Conservation (phyloP, 92 coral and sea anemone genomes). For the Actinostola sp. region DNA sequence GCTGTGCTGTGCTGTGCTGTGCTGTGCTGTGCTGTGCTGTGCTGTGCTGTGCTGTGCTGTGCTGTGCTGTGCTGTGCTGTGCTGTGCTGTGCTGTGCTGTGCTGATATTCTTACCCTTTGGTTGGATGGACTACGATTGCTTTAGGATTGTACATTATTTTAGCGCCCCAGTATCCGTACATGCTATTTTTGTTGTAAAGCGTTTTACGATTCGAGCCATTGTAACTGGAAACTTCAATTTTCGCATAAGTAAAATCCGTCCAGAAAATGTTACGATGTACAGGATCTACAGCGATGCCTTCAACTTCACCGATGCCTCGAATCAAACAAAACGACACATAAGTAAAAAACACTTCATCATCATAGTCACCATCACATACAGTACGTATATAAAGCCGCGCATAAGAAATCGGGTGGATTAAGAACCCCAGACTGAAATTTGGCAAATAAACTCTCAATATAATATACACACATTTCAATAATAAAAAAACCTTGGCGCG, state of each 20-base stretch:
- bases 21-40: too few relatives aligned
- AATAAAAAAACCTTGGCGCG: too few relatives aligned
- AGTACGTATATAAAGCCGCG: too few relatives aligned
- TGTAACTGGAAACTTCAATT: constrained; percentile 34
- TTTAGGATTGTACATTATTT: constrained; percentile 6
- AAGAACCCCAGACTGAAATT: too few relatives aligned
- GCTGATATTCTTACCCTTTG: constrained; percentile 53
- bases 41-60: too few relatives aligned
- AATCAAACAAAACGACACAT: background rate
- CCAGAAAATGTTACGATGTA: constrained; percentile 29
- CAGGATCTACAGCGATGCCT: constrained; percentile 38
- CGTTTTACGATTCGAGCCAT: constrained; percentile 36
- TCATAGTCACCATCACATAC: too few relatives aligned
- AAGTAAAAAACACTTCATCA: background rate
- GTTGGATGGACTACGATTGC: constrained; percentile 65
- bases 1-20: too few relatives aligned
- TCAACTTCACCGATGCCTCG: constrained; percentile 34
- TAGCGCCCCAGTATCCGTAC: background rate
- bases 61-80: too few relatives aligned
- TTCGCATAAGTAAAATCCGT: constrained; percentile 27
- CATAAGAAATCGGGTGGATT: too few relatives aligned
- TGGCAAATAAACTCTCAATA: too few relatives aligned
- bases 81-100: too few relatives aligned
- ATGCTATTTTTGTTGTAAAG: constrained; percentile 15
- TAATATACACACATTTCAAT: too few relatives aligned